A percentile compares a stretch with the other conserved stretches of the same genome.
Conservation (phyloP, 2,113 vertebrate species). For the Indicator indicator region DNA sequence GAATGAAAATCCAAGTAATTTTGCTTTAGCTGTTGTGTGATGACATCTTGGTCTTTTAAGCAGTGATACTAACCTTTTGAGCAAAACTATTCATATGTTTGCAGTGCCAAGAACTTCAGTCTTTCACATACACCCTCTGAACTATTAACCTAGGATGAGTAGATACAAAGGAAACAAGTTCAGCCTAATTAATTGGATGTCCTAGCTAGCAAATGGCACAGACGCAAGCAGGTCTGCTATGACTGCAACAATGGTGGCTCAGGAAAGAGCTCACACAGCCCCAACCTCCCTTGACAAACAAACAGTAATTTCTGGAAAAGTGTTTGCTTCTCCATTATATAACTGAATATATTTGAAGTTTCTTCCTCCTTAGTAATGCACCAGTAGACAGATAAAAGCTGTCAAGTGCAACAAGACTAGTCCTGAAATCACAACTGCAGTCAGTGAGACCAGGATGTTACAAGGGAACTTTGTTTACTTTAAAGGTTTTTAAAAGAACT, state of each 20-base stretch:
- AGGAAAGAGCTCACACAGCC: background rate
- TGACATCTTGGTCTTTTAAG: background rate
- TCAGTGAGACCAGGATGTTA: background rate
- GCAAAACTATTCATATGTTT: background rate
- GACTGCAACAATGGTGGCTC: background rate
- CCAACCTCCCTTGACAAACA: background rate
- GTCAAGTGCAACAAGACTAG: background rate
- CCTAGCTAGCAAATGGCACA: background rate
- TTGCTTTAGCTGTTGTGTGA: background rate
- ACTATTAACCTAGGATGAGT: background rate
- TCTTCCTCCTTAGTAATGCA: background rate
- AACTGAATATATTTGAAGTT: background rate
- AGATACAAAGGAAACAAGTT: slow-evolving; percentile 1
- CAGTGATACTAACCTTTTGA: background rate
- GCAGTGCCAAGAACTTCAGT: background rate
- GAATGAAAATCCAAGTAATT: background rate
- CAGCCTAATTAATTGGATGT: background rate
- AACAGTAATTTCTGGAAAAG: background rate
- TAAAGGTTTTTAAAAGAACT: background rate
- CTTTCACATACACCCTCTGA: background rate
- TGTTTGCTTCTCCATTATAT: background rate
- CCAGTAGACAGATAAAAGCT: background rate
- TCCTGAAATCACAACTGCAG: background rate
- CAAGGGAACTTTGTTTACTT: background rate
- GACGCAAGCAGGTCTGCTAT: background rate